These are phyloP conservation scores for Chironomus tentans DNA, from an alignment of 2,888 invertebrate species.

Conservation along the genomic window DNA sequence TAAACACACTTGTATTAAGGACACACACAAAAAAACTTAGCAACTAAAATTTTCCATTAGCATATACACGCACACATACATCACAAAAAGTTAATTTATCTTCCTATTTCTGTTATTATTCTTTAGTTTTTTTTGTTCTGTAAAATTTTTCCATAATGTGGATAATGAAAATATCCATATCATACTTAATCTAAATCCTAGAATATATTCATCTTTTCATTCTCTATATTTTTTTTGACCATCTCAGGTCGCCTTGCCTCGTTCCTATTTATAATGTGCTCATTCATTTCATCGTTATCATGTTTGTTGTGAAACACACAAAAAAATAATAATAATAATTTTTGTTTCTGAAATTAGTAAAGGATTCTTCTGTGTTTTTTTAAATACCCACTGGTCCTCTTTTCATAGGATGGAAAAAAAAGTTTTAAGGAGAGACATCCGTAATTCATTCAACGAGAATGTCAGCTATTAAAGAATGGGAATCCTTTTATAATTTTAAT, in stretches of 20 bases:
- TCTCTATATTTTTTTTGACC: not conserved
- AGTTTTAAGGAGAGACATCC: not conserved
- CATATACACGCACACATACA: not conserved
- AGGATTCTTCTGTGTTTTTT: not conserved
- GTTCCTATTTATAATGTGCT: no score
- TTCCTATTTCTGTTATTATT: not conserved
- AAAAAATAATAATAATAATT: not conserved
- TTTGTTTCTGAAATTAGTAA: not conserved
- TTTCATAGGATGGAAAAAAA: not conserved
- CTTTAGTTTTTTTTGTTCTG: not conserved
- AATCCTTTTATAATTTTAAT: not conserved
- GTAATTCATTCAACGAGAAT: not conserved
- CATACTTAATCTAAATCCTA: not conserved
- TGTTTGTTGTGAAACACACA: not conserved
- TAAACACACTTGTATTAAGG: no score
- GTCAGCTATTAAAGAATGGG: not conserved
- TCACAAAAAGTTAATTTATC: slow-evolving; percentile 20
- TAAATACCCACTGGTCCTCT: not conserved
- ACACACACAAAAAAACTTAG: not conserved
- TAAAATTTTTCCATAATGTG: no score
- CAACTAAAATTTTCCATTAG: not conserved
- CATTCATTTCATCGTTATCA: no score
- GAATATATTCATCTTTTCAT: not conserved
- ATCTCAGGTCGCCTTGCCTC: no score
- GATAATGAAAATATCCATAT: not conserved